Conservation (phyloP, 2,888 invertebrate species). For the Ligdia adustata region DNA sequence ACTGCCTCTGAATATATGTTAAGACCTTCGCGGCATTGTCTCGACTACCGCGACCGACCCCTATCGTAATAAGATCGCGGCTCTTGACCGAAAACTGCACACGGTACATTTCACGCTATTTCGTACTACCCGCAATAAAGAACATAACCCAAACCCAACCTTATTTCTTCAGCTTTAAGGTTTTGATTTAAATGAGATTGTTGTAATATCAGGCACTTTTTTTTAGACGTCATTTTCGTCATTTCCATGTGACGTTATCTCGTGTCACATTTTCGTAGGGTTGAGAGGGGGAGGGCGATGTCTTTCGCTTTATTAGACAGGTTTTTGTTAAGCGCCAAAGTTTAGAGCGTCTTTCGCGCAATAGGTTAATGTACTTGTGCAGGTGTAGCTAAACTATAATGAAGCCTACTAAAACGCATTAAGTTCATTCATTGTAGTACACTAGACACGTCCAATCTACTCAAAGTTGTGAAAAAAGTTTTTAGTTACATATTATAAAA, state of each 20-base stretch:
- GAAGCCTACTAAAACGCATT: too few relatives aligned
- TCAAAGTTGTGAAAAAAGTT: too few relatives aligned
- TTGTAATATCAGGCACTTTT: conserved; percentile 10
- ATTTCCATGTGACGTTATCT: conserved; percentile 37
- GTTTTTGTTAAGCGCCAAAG: conserved; percentile 12
- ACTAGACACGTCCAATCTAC: too few relatives aligned
- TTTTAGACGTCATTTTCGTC: conserved; percentile 35
- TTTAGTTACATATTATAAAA: too few relatives aligned
- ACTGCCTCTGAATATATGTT: too few relatives aligned
- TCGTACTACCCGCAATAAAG: conserved; percentile 9
- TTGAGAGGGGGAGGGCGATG: conserved; percentile 25
- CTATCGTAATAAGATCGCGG: conserved; percentile 40
- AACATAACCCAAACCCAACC: background rate
- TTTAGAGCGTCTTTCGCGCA: background rate
- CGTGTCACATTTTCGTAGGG: conserved; percentile 30
- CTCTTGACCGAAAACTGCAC: conserved; percentile 37
- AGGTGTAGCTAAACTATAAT: too few relatives aligned
- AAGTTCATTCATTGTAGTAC: too few relatives aligned
- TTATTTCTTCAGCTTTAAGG: background rate
- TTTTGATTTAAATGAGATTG: background rate
- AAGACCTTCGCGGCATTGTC: conserved; percentile 21
- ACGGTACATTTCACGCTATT: conserved; percentile 34
- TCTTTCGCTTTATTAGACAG: conserved; percentile 36
- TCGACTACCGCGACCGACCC: conserved; percentile 16
- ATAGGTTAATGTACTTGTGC: too few relatives aligned